A percentile compares a stretch with the other conserved stretches of the same genome.
phyloP scores from a whole-genome alignment of 2,113 vertebrate species.

The Pardalotus punctatus region DNA sequence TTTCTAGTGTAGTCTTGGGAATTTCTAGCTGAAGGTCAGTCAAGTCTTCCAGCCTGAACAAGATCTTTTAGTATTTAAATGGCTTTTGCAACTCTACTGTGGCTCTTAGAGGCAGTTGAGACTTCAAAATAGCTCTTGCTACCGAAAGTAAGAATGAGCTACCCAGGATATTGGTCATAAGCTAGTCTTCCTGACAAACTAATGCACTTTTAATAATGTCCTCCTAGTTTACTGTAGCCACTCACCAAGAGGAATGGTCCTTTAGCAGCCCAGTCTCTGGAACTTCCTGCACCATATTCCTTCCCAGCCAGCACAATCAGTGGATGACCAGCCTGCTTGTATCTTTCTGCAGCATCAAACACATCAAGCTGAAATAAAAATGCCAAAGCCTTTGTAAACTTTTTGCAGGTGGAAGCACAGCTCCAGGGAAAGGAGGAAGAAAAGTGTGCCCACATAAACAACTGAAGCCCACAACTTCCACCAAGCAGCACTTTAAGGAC shows the following conservation, averaged over 20 bases:
- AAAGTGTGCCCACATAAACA: not conserved
- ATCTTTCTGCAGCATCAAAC: slow-evolving; percentile 90
- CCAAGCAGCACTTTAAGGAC: not conserved
- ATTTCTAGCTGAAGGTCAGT: not conserved
- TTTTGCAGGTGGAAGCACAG: not conserved
- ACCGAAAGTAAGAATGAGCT: not conserved
- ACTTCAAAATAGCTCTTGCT: not conserved
- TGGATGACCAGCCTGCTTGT: slow-evolving; percentile 80
- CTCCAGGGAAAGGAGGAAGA: not conserved
- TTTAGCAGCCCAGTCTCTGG: slow-evolving; percentile 98
- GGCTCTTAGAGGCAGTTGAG: not conserved
- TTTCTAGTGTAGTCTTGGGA: not conserved
- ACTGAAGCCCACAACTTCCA: not conserved
- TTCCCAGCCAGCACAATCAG: slow-evolving; percentile 92
- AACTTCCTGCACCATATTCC: slow-evolving; percentile 96
- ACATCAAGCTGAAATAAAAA: slow-evolving; percentile 82
- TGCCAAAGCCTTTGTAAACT: not conserved
- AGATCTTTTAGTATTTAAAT: not conserved
- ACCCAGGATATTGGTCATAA: not conserved
- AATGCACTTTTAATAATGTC: not conserved
- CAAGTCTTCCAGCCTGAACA: not conserved
- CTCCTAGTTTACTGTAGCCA: not conserved
- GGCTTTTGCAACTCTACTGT: not conserved
- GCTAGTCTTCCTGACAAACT: not conserved
- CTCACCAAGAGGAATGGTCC: slow-evolving; percentile 92